These are phyloP conservation scores for Ianthella basta DNA, from an alignment of 37 sponge, comb jelly and placozoan species.

Conservation along the genomic window DNA sequence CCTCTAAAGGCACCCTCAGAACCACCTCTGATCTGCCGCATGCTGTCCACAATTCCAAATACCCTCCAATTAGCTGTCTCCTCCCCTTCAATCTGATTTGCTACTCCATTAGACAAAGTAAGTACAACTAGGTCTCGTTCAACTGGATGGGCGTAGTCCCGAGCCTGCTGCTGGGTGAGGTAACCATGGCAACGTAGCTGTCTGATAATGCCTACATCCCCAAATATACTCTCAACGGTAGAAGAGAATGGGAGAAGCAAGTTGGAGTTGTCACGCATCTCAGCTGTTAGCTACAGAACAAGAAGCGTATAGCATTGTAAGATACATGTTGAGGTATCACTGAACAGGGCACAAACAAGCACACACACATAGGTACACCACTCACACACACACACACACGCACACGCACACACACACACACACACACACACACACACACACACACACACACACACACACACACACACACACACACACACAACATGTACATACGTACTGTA, in stretches of 20 bases:
- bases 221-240: constrained; percentile 1
- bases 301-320: neutral
- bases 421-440: no score
- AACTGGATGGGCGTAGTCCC: constrained; percentile 38
- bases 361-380: no score
- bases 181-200: constrained; percentile 26
- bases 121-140: constrained; percentile 43
- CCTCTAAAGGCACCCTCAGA: no score
- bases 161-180: neutral
- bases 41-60: neutral
- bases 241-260: constrained; percentile 20
- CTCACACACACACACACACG: no score
- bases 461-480: neutral
- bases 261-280: neutral
- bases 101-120: neutral
- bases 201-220: neutral
- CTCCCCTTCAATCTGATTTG: neutral
- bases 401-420: no score
- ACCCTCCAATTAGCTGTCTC: neutral
- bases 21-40: no score
- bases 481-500: no score
- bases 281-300: neutral
- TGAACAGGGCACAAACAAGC: no score
- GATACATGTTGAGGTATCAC: neutral
- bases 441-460: neutral